Base-by-base conservation (phyloP, 1,140 invertebrate species). In the Parasteatoda tepidariorum region DNA sequence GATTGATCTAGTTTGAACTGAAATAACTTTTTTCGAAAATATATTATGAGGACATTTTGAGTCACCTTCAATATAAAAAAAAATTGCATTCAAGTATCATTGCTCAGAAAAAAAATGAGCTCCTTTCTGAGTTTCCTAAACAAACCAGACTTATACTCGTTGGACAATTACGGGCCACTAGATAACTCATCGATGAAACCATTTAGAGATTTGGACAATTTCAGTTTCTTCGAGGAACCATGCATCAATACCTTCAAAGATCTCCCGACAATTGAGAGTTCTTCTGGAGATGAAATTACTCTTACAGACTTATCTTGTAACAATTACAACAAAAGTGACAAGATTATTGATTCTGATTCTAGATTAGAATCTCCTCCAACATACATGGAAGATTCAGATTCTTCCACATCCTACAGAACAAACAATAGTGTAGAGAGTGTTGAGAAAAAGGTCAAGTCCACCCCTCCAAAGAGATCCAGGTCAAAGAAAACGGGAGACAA, bases 251-350 rank as follows among this genome's bases (percentile, higher is more conserved):
- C 13, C 13, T 4, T 66, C 1, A 33, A 34, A 22, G 2, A 55
- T 22, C 31, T 70, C 4, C 54, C 54, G 0, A 15, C 64, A 3
- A 6, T 24, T 5, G 67, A 81, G 24, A 70, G 38, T n/a, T 81
- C 78, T 9, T 68, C 64, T 3, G 79, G 73, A 34, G 68, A 73
- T 15, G 68, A 71, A 22, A 55, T 83, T 34, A 83, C 61, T 0
- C 28, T 83, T 15, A 83, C 79, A n/a, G 79, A 83, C n/a, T 48
- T 83, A 55, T 83, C 79, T 5, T 31, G 55, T 9, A 73, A 15
- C 0, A 28, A 28, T 41, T 30, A 54, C 1, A 70, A 30, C 66
- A 28, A 22, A 0, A 30, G 24, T 9, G 31, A 6, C 1, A 33
- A 59, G 1, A 24, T n/a, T 30, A 2, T 11, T 15, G 31, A 26